Percentiles rank a stretch among this genome's conserved stretches.
Evolutionary conservation across 2,797 vertebrate species (phyloP).

Genomic region (Falco peregrinus): DNA sequence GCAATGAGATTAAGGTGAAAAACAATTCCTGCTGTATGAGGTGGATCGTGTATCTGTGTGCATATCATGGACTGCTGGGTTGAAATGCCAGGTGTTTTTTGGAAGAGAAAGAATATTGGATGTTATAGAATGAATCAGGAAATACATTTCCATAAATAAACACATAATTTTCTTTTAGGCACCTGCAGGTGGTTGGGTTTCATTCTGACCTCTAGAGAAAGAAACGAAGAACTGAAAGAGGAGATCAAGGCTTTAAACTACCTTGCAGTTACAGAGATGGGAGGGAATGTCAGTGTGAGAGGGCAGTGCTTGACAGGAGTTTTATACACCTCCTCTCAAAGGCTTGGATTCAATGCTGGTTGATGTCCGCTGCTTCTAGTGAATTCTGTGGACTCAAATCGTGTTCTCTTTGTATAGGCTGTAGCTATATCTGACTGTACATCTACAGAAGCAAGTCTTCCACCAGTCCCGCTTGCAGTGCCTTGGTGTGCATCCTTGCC

Average conservation of each 20-base stretch:
- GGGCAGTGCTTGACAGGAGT: background rate
- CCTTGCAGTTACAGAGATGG: background rate
- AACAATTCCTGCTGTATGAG: background rate
- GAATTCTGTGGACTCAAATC: background rate
- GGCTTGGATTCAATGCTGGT: background rate
- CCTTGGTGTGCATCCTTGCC: fast-evolving
- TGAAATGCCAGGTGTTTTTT: background rate
- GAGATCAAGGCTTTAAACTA: background rate
- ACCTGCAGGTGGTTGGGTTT: background rate
- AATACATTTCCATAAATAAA: background rate
- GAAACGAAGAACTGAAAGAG: background rate
- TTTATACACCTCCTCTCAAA: background rate
- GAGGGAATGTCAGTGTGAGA: background rate
- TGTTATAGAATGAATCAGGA: background rate
- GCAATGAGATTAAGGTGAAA: background rate
- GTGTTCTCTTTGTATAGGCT: background rate
- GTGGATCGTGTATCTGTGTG: background rate
- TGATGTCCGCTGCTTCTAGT: background rate
- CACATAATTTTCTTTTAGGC: background rate
- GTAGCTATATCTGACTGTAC: background rate
- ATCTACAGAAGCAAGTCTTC: background rate
- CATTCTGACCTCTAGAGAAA: background rate
- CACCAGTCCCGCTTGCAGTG: fast-evolving
- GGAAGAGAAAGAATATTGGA: background rate
- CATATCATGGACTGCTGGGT: background rate